Evolutionary conservation across 2,888 invertebrate species (phyloP), one percentile per base, ranked within the genome.

Genomic region (Hetaerina titia): DNA sequence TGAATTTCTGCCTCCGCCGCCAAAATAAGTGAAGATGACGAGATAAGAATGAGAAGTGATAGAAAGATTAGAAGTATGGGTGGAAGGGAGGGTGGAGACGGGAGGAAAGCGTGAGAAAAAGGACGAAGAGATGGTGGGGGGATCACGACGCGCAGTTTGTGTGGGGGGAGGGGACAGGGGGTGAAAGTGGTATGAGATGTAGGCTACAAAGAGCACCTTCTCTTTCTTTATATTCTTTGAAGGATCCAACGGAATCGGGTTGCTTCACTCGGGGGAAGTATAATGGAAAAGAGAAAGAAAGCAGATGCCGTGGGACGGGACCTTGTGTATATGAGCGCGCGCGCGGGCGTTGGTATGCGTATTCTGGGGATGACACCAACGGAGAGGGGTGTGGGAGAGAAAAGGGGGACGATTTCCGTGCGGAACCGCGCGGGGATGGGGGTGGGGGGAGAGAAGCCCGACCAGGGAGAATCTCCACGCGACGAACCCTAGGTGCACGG

Each of bases 241-340:
- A 8, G 89, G 89, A 89, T 89, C 58, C 56, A 13, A 15, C 57
- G 90, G 90, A 90, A 25, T 90, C 60, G 17, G 58, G 60, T 90
- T 58, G 57, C 90, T 60, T 25, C 58, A 60, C 89, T 89, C 60
- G 90, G 9, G 9, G 25, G 90, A 60, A 60, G 60, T 60, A 25
- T 90, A 90, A 90, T 90, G 58, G 90, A 90, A 90, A 60, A 90
- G 58, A 60, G 60, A 90, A 90, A 58, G 90, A 60, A 90, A 90
- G 90, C 90, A 60, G 90, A 58, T 25, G 90, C 58, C 90, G 90
- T 11, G n/a, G 19, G 58, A 60, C 17, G 60, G 60, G 60, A 60
- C 45, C 45, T 45, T 45, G 69, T 6, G 69, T 69, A 69, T 69
- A n/a, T 69, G 69, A 69, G n/a, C 69, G 45, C 69, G 45, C 69